Evolutionary conservation across 2,888 invertebrate genomes (phyloP), one percentile per base, ranked within the genome.

Genomic region (Zygogramma bicolorata): DNA sequence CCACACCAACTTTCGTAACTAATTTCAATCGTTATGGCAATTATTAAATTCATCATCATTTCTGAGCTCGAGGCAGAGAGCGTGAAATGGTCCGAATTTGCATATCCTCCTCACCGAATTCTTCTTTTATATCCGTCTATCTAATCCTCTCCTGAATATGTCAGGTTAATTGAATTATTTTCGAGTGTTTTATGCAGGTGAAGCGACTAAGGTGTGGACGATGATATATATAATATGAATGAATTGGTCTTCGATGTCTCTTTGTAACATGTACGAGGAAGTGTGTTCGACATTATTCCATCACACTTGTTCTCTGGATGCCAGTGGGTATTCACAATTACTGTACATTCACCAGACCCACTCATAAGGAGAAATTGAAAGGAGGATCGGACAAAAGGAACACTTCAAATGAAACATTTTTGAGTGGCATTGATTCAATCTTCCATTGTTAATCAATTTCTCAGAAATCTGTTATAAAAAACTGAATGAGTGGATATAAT

Each of bases 141-240:
- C 25, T 53, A 38, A 67, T 59, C 42, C 27, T 59, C 58, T 57
- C 58, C n/a, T 13, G 22, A 29, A 60, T 22, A 25, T 46, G 68
- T 46, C 49, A 60, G 8, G 68, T 60, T 68, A 60, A 68, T 68
- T 68, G 61, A 61, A 46, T 60, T 60, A 27, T n/a, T 60, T 29
- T 8, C n/a, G 2, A 62, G 22, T 15, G 62, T 62, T 62, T 62
- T 62, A 29, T 46, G 7, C 27, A 5, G 22, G 40, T n/a, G 2
- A 61, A 38, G n/a, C 22, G 38, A 8, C 10, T 46, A 0, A 46
- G 3, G 38, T 40, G 15, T 59, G n/a, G 7, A 22, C 42, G 15
- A 42, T 25, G 42, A 62, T 46, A 62, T 62, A 29, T 27, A 4
- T 62, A 46, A 62, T 31, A n/a, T n/a, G n/a, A n/a, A n/a, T 62